phyloP scores from a whole-genome alignment of 2,113 vertebrate species.

The Urocitellus parryii region DNA sequence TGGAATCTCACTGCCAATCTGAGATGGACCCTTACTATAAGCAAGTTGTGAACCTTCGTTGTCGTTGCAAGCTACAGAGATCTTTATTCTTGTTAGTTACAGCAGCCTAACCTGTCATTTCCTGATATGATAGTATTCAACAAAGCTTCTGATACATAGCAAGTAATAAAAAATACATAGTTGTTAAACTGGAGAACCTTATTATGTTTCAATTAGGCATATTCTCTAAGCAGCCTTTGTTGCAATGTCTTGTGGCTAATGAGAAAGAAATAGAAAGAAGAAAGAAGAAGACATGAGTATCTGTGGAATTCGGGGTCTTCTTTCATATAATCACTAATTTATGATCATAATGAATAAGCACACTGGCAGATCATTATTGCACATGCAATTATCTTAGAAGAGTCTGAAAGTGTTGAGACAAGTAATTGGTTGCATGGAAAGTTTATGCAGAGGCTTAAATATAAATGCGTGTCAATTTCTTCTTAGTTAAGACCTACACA shows the following conservation, averaged over 20 bases:
- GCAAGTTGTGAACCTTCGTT: not conserved
- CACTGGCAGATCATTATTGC: not conserved
- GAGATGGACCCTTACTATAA: not conserved
- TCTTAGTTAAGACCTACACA: constrained; percentile 42
- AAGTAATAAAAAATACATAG: not conserved
- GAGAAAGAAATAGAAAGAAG: not conserved
- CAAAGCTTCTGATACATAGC: not conserved
- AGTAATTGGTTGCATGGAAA: not conserved
- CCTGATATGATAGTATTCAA: not conserved
- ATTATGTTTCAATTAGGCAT: constrained; percentile 27
- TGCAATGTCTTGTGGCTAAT: constrained; percentile 6
- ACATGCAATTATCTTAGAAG: constrained; percentile 34
- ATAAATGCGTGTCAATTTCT: not conserved
- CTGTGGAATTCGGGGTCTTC: constrained; percentile 8
- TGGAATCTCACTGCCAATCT: not conserved
- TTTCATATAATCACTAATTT: constrained; percentile 29
- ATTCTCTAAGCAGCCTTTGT: constrained; percentile 39
- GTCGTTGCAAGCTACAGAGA: no score
- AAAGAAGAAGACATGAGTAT: not conserved
- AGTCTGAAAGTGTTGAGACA: constrained; percentile 20
- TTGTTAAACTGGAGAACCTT: constrained; percentile 23
- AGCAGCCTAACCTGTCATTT: not conserved
- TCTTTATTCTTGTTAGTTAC: not conserved
- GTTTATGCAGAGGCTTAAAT: constrained; percentile 18
- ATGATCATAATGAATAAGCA: not conserved